Evolutionary conservation across 2,797 vertebrate species (phyloP).

Genomic region (Argya squamiceps): DNA sequence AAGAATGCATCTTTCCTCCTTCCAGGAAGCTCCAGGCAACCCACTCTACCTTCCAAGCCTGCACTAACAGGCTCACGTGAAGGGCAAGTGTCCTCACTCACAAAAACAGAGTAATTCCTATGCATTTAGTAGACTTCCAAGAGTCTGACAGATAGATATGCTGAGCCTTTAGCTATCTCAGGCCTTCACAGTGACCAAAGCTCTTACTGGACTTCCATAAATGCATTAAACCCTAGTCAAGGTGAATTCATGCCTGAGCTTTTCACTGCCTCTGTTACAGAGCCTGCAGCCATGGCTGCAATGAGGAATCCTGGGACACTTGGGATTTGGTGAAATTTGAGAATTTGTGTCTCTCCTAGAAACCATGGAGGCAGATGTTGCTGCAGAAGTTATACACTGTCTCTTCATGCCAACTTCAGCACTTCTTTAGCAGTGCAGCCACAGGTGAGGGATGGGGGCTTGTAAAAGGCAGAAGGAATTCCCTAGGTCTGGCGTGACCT

Average conservation of each 20-base stretch:
- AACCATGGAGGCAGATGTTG: background rate
- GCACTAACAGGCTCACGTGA: fast-evolving
- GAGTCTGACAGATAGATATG: background rate
- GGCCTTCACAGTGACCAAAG: background rate
- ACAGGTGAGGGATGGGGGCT: background rate
- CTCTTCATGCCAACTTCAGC: background rate
- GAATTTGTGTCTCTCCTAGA: background rate
- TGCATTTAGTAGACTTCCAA: background rate
- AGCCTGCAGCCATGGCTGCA: background rate
- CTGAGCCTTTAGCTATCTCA: background rate
- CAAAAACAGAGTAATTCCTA: background rate
- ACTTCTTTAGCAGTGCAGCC: background rate
- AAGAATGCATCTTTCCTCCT: background rate
- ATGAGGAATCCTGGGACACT: background rate
- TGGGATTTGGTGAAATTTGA: background rate
- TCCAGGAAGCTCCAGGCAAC: background rate
- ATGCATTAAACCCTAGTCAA: background rate
- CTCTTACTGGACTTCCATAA: background rate
- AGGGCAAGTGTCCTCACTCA: background rate
- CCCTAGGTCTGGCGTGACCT: background rate
- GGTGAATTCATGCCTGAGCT: background rate
- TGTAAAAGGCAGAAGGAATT: background rate
- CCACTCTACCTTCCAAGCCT: background rate
- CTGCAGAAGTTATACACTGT: background rate
- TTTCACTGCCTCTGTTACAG: background rate